Conservation (phyloP, 2,888 invertebrate genomes). For the Deilephila elpenor region DNA sequence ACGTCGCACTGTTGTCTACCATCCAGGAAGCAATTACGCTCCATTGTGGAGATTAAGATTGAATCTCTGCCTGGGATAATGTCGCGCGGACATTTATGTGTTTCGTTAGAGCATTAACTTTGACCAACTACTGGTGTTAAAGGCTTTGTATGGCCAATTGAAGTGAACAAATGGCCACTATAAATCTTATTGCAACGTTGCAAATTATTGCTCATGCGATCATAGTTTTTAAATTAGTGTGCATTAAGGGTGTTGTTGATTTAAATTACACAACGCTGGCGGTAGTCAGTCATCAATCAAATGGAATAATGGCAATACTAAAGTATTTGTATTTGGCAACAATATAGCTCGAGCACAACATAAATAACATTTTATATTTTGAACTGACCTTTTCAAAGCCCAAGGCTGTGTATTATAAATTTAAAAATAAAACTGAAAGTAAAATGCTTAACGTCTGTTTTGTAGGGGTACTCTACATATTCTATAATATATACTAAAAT, state of each 20-base stretch:
- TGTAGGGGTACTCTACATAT: not conserved
- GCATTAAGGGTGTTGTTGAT: conserved; percentile 8
- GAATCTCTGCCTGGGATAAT: conserved; percentile 13
- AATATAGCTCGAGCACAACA: not conserved
- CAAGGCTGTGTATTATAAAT: not conserved
- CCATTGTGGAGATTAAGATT: conserved; percentile 26
- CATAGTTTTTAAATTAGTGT: conserved; percentile 16
- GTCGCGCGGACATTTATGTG: conserved; percentile 20
- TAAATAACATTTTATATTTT: conserved; percentile 4
- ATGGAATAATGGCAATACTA: conserved; percentile 14
- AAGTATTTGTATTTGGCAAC: conserved; percentile 15
- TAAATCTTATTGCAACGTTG: conserved; percentile 17
- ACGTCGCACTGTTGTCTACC: conserved; percentile 17
- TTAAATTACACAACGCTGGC: conserved; percentile 1
- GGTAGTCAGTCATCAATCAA: conserved; percentile 26
- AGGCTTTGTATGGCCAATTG: conserved; percentile 17
- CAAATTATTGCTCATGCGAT: conserved; percentile 17
- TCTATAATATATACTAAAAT: not conserved
- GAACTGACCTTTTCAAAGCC: conserved; percentile 11
- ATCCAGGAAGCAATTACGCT: conserved; percentile 22
- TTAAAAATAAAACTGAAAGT: conserved; percentile 17
- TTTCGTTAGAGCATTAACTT: not conserved
- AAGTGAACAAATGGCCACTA: conserved; percentile 15
- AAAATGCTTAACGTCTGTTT: too few relatives aligned
- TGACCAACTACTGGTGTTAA: conserved; percentile 17